phyloP scores from a whole-genome alignment of 1,140 invertebrate genomes.

The Mactra quadrangularis region DNA sequence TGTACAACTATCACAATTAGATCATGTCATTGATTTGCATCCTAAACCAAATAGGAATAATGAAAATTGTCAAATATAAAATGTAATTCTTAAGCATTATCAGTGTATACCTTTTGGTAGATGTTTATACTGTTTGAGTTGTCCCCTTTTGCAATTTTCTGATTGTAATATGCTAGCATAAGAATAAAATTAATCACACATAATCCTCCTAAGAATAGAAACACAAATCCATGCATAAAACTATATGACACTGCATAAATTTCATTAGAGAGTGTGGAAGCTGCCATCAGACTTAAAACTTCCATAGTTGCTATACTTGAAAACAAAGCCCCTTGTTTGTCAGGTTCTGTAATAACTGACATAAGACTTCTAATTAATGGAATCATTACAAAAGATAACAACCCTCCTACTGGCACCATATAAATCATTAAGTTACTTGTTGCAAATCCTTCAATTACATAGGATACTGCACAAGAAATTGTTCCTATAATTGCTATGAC shows the following conservation, averaged over 20 bases:
- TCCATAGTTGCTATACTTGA: background rate
- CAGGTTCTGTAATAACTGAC: conserved; percentile 14
- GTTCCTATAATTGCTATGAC: background rate
- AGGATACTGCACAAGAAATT: background rate
- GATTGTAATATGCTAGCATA: background rate
- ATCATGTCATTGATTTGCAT: too few relatives aligned
- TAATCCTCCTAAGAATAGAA: background rate
- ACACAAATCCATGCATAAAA: conserved; percentile 16
- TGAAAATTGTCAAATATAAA: too few relatives aligned
- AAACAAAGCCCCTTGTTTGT: conserved; percentile 31
- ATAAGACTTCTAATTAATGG: conserved; percentile 19
- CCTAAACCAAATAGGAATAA: too few relatives aligned
- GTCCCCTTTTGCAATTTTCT: background rate
- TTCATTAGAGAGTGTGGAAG: background rate
- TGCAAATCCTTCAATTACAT: conserved; percentile 20
- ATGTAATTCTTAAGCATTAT: too few relatives aligned
- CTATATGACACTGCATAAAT: background rate
- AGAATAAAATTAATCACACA: background rate
- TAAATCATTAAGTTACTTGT: background rate
- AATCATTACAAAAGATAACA: conserved; percentile 16
- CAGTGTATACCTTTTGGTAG: too few relatives aligned
- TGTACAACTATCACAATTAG: too few relatives aligned
- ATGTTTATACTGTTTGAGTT: too few relatives aligned
- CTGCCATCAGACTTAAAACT: background rate
- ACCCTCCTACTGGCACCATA: background rate